Evolutionary conservation across 2,888 invertebrate species (phyloP).

Genomic region (Nesidiocoris tenuis): DNA sequence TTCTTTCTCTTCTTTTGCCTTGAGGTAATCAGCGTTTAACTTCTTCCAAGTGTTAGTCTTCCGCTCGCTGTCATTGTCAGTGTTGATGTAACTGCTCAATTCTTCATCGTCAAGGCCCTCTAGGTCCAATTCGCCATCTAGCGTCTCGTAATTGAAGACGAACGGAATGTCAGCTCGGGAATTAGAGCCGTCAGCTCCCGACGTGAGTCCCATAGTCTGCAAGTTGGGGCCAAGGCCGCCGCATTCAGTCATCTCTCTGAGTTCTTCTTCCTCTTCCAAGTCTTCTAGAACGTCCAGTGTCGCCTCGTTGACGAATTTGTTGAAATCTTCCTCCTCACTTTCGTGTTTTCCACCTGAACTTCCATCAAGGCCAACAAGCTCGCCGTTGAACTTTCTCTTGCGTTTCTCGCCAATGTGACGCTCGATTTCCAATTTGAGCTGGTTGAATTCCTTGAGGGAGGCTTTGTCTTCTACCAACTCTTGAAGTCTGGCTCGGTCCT

Average conservation of each 20-base stretch:
- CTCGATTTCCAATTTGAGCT: slow-evolving; percentile 85
- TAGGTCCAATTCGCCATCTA: slow-evolving; percentile 64
- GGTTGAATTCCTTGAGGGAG: slow-evolving; percentile 62
- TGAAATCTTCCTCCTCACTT: slow-evolving; percentile 56
- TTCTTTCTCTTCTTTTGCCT: slow-evolving; percentile 83
- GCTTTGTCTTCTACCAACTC: slow-evolving; percentile 57
- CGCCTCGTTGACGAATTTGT: slow-evolving; percentile 57
- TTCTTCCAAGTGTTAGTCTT: slow-evolving; percentile 87
- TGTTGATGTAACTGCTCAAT: slow-evolving; percentile 81
- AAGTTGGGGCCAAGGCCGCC: slow-evolving; percentile 56
- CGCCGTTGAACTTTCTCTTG: slow-evolving; percentile 54
- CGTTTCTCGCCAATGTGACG: slow-evolving; percentile 69
- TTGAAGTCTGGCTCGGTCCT: slow-evolving; percentile 75
- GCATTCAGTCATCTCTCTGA: slow-evolving; percentile 27
- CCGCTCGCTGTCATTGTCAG: slow-evolving; percentile 72
- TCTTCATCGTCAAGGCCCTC: slow-evolving; percentile 86
- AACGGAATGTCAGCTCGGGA: slow-evolving; percentile 20
- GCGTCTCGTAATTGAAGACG: slow-evolving; percentile 21
- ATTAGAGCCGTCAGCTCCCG: slow-evolving; percentile 18
- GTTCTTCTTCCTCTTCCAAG: slow-evolving; percentile 44
- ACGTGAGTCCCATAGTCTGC: slow-evolving; percentile 70
- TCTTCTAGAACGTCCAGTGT: slow-evolving; percentile 57
- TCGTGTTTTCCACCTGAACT: slow-evolving; percentile 9
- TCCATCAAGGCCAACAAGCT: background rate
- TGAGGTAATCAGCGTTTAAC: slow-evolving; percentile 82